Evolutionary conservation across 2,888 invertebrate genomes (phyloP).

Genomic region (Lordiphosa andalusiaca): DNA sequence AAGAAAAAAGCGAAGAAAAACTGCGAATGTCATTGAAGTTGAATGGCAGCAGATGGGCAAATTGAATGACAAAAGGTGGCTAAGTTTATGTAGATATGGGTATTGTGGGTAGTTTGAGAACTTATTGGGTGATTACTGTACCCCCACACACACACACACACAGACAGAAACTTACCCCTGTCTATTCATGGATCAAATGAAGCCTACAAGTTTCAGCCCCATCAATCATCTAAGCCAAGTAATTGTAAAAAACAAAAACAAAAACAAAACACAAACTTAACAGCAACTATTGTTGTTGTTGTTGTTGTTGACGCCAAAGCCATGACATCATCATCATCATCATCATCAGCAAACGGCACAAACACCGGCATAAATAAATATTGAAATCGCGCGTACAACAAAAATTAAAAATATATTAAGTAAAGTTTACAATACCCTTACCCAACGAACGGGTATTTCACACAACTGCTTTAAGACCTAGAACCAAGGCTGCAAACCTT

Average conservation of each 20-base stretch:
- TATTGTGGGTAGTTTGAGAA: too few relatives aligned
- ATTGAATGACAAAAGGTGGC: conserved; percentile 14
- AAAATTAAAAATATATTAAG: conserved; percentile 33
- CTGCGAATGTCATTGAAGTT: conserved; percentile 5
- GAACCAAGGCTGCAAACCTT: too few relatives aligned
- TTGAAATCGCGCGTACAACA: conserved; percentile 48
- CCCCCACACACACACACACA: not conserved
- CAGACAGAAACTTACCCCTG: not conserved
- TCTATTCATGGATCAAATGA: conserved; percentile 31
- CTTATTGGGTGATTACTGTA: not conserved
- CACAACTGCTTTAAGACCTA: too few relatives aligned
- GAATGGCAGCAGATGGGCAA: conserved; percentile 21
- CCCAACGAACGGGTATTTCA: not conserved
- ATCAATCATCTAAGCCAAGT: conserved; percentile 49
- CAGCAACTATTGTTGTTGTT: conserved; percentile 12
- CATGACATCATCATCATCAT: conserved; percentile 60
- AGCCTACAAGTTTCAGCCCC: conserved; percentile 30
- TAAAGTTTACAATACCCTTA: conserved; percentile 12
- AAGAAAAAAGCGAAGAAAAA: too few relatives aligned
- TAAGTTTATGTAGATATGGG: not conserved
- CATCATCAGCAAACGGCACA: conserved; percentile 37
- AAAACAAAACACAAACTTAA: not conserved
- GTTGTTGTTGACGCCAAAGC: conserved; percentile 17
- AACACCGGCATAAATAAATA: conserved; percentile 47
- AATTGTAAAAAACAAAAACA: conserved; percentile 19